Percentiles rank a stretch among this genome's conserved stretches.
phyloP scores from a whole-genome alignment of 1,140 invertebrate genomes.

The Achroia grisella region DNA sequence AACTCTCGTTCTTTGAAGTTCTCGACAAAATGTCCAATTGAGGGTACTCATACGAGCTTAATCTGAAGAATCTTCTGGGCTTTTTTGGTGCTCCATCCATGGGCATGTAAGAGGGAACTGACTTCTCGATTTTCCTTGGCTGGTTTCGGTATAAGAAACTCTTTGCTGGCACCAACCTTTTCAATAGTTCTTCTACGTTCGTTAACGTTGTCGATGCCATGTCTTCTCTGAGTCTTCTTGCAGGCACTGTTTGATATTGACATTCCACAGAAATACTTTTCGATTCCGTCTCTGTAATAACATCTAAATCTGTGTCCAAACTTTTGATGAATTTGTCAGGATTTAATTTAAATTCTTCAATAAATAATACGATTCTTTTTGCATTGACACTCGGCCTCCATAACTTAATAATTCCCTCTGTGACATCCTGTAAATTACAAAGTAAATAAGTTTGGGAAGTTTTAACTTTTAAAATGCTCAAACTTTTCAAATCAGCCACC shows the following conservation, averaged over 20 bases:
- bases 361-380: conserved; percentile 51
- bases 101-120: conserved; percentile 51
- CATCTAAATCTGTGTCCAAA: conserved; percentile 5
- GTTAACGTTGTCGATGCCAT: conserved; percentile 18
- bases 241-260: conserved; percentile 56
- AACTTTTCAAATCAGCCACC: neutral
- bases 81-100: conserved; percentile 55
- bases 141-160: conserved; percentile 68
- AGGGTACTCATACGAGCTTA: conserved; percentile 59
- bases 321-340: conserved; percentile 45
- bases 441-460: conserved; percentile 4
- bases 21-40: conserved; percentile 41
- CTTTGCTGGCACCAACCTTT: conserved; percentile 55
- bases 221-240: conserved; percentile 42
- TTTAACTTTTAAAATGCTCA: neutral
- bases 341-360: conserved; percentile 47
- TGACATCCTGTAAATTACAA: conserved; percentile 48
- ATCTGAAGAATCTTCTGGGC: conserved; percentile 41
- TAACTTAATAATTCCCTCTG: conserved; percentile 56
- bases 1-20: conserved; percentile 37
- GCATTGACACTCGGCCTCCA: conserved; percentile 54
- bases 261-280: conserved; percentile 19
- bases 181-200: conserved; percentile 51
- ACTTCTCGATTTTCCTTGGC: conserved; percentile 32
- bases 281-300: neutral